phyloP scores from a whole-genome alignment of 2,888 invertebrate species.

The Lamellibrachia columna region DNA sequence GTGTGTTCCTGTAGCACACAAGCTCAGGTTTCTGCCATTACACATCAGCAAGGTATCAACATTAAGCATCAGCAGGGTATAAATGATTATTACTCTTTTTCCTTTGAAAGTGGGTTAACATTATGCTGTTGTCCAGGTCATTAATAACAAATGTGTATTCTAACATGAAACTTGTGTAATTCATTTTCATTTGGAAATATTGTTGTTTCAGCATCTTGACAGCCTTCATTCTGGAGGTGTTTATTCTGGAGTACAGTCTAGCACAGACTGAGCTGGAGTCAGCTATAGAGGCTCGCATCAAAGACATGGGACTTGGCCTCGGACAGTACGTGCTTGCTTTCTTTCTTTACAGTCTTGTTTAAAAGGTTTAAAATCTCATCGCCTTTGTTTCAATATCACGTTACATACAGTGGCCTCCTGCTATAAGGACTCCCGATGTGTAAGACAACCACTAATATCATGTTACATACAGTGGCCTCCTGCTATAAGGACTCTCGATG shows the following conservation, averaged over 20 bases:
- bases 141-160: no score
- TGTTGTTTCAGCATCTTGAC: slow-evolving; percentile 66
- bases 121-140: no score
- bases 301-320: slow-evolving; percentile 64
- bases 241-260: slow-evolving; percentile 67
- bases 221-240: slow-evolving; percentile 69
- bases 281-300: slow-evolving; percentile 63
- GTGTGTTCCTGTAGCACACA: no score
- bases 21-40: no score
- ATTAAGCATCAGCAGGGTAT: no score
- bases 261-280: slow-evolving; percentile 61
- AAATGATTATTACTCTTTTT: no score
- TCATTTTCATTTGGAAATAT: not conserved
- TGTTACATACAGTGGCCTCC: no score
- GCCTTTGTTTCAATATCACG: not conserved
- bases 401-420: not conserved
- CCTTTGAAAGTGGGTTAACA: no score
- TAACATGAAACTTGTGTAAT: not conserved
- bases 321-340: slow-evolving; percentile 50
- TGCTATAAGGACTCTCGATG: no score
- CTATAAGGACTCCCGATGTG: not conserved
- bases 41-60: no score
- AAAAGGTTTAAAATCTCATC: not conserved
- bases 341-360: not conserved
- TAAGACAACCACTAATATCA: no score